Conservation (phyloP, 2,113 vertebrate genomes). For the Capricornis sumatraensis region DNA sequence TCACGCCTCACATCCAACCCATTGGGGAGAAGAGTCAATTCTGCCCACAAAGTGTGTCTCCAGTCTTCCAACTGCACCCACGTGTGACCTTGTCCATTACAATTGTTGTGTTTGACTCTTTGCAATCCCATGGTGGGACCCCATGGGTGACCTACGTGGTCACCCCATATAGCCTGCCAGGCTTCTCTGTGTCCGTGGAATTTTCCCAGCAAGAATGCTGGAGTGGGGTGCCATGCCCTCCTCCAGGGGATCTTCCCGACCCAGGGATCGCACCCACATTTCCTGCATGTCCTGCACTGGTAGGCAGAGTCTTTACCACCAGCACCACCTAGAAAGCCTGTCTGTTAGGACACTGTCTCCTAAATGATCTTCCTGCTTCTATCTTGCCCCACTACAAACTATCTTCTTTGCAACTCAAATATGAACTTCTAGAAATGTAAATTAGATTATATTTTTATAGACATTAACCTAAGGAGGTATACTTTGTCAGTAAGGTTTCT, state of each 20-base stretch:
- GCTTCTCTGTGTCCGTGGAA: not conserved
- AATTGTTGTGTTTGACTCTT: not conserved
- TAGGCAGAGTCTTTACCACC: not conserved
- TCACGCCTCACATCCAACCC: not conserved
- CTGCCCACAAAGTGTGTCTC: not conserved
- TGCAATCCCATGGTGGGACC: not conserved
- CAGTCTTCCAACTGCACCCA: not conserved
- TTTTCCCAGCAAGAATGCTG: not conserved
- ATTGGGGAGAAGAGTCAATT: not conserved
- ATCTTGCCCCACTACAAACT: not conserved
- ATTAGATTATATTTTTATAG: not conserved
- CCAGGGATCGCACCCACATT: accelerated
- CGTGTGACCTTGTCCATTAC: not conserved
- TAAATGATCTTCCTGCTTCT: not conserved
- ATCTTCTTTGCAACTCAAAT: not conserved
- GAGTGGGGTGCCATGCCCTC: not conserved
- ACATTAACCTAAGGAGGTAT: not conserved
- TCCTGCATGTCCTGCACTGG: not conserved
- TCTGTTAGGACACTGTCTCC: not conserved
- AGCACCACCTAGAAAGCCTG: not conserved
- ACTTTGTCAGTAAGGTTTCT: not conserved
- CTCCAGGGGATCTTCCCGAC: not conserved
- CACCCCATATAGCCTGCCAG: not conserved
- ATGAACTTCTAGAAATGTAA: not conserved
- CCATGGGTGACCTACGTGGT: not conserved